A percentile compares a stretch with the other conserved stretches of the same genome.
phyloP scores from a whole-genome alignment of 2,888 invertebrate genomes.

The Erebia ligea region DNA sequence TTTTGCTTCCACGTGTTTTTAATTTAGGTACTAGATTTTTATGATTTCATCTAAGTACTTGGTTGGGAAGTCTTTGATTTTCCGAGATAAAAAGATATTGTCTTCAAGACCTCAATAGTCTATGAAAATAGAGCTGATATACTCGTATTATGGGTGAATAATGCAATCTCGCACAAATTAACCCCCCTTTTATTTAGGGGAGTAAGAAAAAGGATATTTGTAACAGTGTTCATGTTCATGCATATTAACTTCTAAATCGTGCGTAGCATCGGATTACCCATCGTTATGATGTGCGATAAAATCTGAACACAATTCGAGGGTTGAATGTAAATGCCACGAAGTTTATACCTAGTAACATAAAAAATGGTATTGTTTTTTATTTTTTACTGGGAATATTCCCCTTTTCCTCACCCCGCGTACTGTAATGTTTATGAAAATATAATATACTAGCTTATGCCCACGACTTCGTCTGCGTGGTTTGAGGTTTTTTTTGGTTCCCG shows the following conservation, averaged over 20 bases:
- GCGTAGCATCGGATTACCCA: constrained; percentile 5
- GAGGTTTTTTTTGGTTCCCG: too few relatives aligned
- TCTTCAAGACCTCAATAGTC: too few relatives aligned
- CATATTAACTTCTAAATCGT: constrained; percentile 10
- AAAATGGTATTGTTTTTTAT: neutral
- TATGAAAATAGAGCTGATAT: too few relatives aligned
- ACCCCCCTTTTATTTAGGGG: neutral
- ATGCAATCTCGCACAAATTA: neutral
- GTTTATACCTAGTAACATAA: neutral
- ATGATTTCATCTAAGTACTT: too few relatives aligned
- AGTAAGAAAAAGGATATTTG: constrained; percentile 3
- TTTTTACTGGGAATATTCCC: neutral
- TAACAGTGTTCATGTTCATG: constrained; percentile 8
- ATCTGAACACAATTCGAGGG: constrained; percentile 2
- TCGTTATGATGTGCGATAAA: constrained; percentile 5
- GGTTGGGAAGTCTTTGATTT: too few relatives aligned
- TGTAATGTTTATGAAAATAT: too few relatives aligned
- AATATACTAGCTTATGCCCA: too few relatives aligned
- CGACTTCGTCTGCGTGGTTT: too few relatives aligned
- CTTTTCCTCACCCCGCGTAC: neutral
- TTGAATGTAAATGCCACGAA: neutral
- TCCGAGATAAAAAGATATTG: too few relatives aligned
- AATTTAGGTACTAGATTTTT: too few relatives aligned
- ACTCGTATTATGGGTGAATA: too few relatives aligned
- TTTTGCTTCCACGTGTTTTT: too few relatives aligned